phyloP scores from a whole-genome alignment of 2,113 vertebrate genomes.

The Ceyx melanurus region DNA sequence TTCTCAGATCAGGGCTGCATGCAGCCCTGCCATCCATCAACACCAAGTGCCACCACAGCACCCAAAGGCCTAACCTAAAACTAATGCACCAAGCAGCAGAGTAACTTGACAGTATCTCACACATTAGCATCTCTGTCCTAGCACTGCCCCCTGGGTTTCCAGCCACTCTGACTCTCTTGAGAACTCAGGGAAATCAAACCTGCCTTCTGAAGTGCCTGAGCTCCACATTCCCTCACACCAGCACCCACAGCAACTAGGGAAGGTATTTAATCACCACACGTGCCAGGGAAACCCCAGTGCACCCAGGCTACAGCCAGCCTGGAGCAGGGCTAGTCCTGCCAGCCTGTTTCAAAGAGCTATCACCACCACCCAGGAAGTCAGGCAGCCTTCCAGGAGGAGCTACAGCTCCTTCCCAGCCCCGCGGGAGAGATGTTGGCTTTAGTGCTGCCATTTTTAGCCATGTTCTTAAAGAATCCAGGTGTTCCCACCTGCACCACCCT shows the following conservation, averaged over 20 bases:
- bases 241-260: background rate
- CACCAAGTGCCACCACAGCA: background rate
- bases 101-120: background rate
- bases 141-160: background rate
- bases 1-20: background rate
- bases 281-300: background rate
- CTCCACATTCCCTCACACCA: background rate
- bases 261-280: background rate
- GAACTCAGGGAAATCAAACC: background rate
- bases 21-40: background rate
- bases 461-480: background rate
- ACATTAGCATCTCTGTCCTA: background rate
- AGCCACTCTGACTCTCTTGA: background rate
- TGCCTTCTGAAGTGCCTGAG: background rate
- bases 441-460: background rate
- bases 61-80: background rate
- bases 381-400: background rate
- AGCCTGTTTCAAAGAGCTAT: background rate
- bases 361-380: background rate
- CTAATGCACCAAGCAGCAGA: background rate
- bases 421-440: background rate
- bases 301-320: background rate
- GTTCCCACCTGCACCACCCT: background rate
- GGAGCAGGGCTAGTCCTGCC: background rate
- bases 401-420: background rate